A percentile compares a stretch with the other conserved stretches of the same genome.
Evolutionary conservation across 2,888 invertebrate species (phyloP).

Genomic region (Drosophila leonis): DNA sequence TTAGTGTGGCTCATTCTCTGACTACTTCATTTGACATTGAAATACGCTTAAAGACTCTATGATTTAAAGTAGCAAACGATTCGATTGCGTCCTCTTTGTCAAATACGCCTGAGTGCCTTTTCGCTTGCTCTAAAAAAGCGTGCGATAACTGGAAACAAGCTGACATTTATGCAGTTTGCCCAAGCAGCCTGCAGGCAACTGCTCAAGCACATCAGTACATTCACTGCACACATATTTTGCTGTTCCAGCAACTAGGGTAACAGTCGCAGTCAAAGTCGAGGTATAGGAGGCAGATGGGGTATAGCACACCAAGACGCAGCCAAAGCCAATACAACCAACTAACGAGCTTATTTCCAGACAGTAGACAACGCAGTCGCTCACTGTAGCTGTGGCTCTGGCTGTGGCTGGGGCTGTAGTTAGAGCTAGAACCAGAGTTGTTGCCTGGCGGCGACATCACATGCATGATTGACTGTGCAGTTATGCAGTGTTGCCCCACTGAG

Average conservation of each 20-base stretch:
- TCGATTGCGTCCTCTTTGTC: constrained; percentile 55
- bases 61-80: constrained; percentile 41
- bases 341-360: constrained; percentile 80
- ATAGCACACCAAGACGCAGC: constrained; percentile 1
- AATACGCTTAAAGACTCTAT: constrained; percentile 32
- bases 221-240: constrained; percentile 76
- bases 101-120: constrained; percentile 66
- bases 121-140: constrained; percentile 56
- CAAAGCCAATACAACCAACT: constrained; percentile 79
- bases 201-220: constrained; percentile 71
- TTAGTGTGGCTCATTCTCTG: constrained; percentile 11
- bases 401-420: constrained; percentile 2
- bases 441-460: constrained; percentile 81
- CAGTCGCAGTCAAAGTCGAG: background rate
- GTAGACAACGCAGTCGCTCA: constrained; percentile 54
- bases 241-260: constrained; percentile 62
- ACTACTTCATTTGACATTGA: constrained; percentile 65
- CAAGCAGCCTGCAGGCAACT: constrained; percentile 76
- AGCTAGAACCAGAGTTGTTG: constrained; percentile 36
- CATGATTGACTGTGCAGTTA: constrained; percentile 81
- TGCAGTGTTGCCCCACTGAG: constrained; percentile 58
- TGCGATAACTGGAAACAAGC: constrained; percentile 82
- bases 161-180: constrained; percentile 82
- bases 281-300: background rate
- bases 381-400: constrained; percentile 8